Evolutionary conservation across 2,888 invertebrate genomes (phyloP), one percentile per base, ranked within the genome.

Genomic region (Harpalus rufipes): DNA sequence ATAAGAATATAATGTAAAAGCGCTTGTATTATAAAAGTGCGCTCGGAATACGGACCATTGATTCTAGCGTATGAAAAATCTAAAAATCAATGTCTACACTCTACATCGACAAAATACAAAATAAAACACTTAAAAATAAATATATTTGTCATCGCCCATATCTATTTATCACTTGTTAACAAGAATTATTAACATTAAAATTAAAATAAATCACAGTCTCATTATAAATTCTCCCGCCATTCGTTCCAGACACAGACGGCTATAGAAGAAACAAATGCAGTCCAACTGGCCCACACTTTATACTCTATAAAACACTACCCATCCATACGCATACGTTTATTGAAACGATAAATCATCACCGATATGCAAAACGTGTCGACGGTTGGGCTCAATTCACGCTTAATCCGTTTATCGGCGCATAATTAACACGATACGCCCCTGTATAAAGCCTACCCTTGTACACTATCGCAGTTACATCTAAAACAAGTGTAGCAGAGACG

Each of bases 361-460:
- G 74, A 78, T 79, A 79, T 79, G 79, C 79, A 79, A 79, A 79
- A 78, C 78, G 79, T 39, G 61, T 79, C 79, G 61, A 44, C 72
- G 72, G 44, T 18, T 65, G 82, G 87, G 87, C 87, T 10, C 72
- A 74, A 74, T 88, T 88, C 89, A 89, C 88, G 86, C 80, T 85
- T 86, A 81, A 78, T 81, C 82, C 83, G 79, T 63, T 79, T 87
- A 88, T 88, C 88, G 88, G 87, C 86, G 88, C 87, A 89, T 89
- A 90, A 90, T 90, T 90, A 90, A 90, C 89, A 88, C 86, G 89
- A 88, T 87, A 89, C 90, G 89, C 90, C 90, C 18, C 39, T 72
- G 68, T 87, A 87, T 87, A 7, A 12, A 10, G 14, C 68, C 68
- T 3, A 0, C 68, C 14, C 41, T 39, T 39, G 41, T 44, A 44